Evolutionary conservation across 2,113 vertebrate genomes (phyloP).

Genomic region (Colinus virginianus): DNA sequence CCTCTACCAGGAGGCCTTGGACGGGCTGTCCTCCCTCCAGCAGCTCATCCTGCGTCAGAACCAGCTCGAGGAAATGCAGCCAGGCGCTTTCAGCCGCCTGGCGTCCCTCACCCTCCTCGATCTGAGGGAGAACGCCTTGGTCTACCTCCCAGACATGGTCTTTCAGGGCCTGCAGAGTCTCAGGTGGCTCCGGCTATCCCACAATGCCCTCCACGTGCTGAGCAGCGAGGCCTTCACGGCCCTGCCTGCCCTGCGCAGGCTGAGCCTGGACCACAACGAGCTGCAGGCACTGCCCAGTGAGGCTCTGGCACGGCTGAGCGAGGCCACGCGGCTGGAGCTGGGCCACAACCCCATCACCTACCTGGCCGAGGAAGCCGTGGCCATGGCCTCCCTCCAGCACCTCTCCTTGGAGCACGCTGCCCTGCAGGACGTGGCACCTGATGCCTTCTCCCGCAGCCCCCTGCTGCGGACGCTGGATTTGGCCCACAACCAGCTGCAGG

Average conservation of each 20-base stretch:
- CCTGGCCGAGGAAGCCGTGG: slow-evolving; percentile 85
- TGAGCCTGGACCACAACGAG: slow-evolving; percentile 93
- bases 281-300: slow-evolving; percentile 89
- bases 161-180: slow-evolving; percentile 92
- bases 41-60: slow-evolving; percentile 88
- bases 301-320: slow-evolving; percentile 86
- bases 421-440: slow-evolving; percentile 86
- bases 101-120: slow-evolving; percentile 88
- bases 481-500: slow-evolving; percentile 86
- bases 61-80: slow-evolving; percentile 90
- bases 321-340: slow-evolving; percentile 84
- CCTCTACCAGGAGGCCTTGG: slow-evolving; percentile 93
- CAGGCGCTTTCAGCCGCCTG: slow-evolving; percentile 88
- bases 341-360: slow-evolving; percentile 94
- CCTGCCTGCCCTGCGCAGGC: slow-evolving; percentile 86
- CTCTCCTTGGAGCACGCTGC: slow-evolving; percentile 88
- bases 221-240: slow-evolving; percentile 88
- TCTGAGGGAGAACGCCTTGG: slow-evolving; percentile 87
- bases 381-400: slow-evolving; percentile 87
- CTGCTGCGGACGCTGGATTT: slow-evolving; percentile 86
- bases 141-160: slow-evolving; percentile 92
- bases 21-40: slow-evolving; percentile 87
- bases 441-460: slow-evolving; percentile 84
- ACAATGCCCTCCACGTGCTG: slow-evolving; percentile 91
- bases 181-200: slow-evolving; percentile 89